phyloP scores from a whole-genome alignment of 2,113 vertebrate genomes.

The Daubentonia madagascariensis region DNA sequence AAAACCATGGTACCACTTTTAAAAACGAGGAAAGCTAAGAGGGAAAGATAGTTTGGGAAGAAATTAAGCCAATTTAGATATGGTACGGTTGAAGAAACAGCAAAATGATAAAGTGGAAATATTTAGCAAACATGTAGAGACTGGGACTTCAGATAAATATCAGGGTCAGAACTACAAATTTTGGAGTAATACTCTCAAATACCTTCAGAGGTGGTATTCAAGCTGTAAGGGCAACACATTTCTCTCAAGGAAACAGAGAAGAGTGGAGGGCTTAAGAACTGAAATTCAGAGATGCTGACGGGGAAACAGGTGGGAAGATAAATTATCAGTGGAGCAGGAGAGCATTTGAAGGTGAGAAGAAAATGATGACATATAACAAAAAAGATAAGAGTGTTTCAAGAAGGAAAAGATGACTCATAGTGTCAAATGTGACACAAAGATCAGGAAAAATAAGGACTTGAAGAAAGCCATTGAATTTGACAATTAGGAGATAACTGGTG shows the following conservation, averaged over 20 bases:
- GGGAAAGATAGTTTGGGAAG: neutral
- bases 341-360: neutral
- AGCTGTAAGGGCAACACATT: neutral
- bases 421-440: neutral
- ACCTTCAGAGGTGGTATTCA: neutral
- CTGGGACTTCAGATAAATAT: neutral
- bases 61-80: neutral
- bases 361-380: neutral
- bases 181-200: neutral
- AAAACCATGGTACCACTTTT: neutral
- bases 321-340: neutral
- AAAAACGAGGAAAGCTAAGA: neutral
- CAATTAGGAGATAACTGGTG: neutral
- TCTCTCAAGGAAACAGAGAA: neutral
- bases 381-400: neutral
- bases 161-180: neutral
- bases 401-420: neutral
- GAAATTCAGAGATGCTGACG: neutral
- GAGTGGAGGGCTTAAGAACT: neutral
- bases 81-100: neutral
- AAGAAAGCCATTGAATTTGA: neutral
- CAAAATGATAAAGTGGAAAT: constrained; percentile 8
- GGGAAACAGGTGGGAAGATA: neutral
- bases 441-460: neutral
- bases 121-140: neutral